Base-by-base conservation (phyloP, 2,888 invertebrate species). In the Isotomurus palustris region DNA sequence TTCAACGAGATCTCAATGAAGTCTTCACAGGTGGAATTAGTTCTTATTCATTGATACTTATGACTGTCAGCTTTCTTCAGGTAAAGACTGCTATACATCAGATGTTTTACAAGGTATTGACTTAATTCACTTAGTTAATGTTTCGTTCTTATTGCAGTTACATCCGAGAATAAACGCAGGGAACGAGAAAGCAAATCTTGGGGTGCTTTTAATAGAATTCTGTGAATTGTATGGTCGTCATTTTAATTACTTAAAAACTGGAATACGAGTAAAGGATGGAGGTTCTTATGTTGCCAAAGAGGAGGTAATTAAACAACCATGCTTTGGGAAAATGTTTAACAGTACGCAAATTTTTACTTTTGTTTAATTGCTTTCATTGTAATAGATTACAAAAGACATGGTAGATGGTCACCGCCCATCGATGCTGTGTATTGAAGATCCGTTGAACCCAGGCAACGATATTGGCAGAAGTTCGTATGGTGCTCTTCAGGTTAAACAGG, bases 1-100 rank as follows among this genome's bases (percentile, higher is more conserved):
- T 95, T 69, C 93, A 97, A 80, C 84, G 97, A 73, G 94, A 96
- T 81, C 84, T 99, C 74, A 99, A 99, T 79, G 97, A 99, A 82
- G 97, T 99, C 73, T 99, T 96, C 80, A 96, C 95, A 66, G 96
- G 99, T 67, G 99, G 99, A 76, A 95, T 99, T 77, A 94, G 95
- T 71, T 97, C 96, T 62, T 99, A 99, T 81, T 93, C 95, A 74
- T 84, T 99, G 72, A 96, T 97, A 76, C 85, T 99, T 70, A 92
- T 99, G 89, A 91, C 93, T 76, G 92, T 97, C 78, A 94, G 93
- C 81, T 99, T 97, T 79, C 83, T 99, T 68, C 85, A 86, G 81
- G 84, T 84, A 73, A n/a, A n/a, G n/a, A 32, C 32, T 14, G 8
- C 32, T 10, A 32, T 8, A 12, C 40, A 45, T 36, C 21, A 3